phyloP scores from a whole-genome alignment of 2,888 invertebrate genomes.

The Sinopyrophorus schimmeli region DNA sequence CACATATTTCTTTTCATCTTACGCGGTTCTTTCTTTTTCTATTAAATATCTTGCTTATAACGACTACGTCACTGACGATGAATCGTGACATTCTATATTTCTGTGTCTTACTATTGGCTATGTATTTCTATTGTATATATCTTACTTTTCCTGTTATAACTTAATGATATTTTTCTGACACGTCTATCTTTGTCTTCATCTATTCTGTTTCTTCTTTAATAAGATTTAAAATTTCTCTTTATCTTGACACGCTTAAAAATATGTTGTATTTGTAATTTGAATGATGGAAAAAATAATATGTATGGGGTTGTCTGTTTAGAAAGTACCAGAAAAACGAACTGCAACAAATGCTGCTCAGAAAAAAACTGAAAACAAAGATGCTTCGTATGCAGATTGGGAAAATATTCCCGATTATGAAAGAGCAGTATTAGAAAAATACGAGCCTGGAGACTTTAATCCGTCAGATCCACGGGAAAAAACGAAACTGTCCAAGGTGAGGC shows the following conservation, averaged over 20 bases:
- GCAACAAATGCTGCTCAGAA: slow-evolving; percentile 1
- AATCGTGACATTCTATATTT: too few relatives aligned
- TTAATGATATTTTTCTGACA: too few relatives aligned
- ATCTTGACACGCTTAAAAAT: neutral
- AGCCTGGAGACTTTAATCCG: slow-evolving; percentile 57
- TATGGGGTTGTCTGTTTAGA: slow-evolving; percentile 28
- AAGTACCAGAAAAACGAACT: slow-evolving; percentile 41
- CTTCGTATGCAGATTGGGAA: slow-evolving; percentile 47
- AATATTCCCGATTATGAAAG: slow-evolving; percentile 73
- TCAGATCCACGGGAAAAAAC: slow-evolving; percentile 58
- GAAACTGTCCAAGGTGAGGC: slow-evolving; percentile 52
- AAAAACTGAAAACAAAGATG: slow-evolving; percentile 22
- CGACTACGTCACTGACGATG: too few relatives aligned
- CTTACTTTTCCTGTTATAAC: slow-evolving; percentile 1
- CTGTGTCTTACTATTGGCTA: neutral
- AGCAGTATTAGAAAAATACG: slow-evolving; percentile 71
- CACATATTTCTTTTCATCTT: too few relatives aligned
- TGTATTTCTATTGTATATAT: slow-evolving; percentile 1
- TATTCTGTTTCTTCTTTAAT: neutral
- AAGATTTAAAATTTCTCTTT: slow-evolving; percentile 4
- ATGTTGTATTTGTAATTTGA: neutral
- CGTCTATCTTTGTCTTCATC: neutral
- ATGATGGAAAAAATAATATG: slow-evolving; percentile 2
- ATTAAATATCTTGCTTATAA: too few relatives aligned
- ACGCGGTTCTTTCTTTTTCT: too few relatives aligned